Evolutionary conservation across 2,888 invertebrate genomes (phyloP).

Genomic region (Parnassius smintheus): DNA sequence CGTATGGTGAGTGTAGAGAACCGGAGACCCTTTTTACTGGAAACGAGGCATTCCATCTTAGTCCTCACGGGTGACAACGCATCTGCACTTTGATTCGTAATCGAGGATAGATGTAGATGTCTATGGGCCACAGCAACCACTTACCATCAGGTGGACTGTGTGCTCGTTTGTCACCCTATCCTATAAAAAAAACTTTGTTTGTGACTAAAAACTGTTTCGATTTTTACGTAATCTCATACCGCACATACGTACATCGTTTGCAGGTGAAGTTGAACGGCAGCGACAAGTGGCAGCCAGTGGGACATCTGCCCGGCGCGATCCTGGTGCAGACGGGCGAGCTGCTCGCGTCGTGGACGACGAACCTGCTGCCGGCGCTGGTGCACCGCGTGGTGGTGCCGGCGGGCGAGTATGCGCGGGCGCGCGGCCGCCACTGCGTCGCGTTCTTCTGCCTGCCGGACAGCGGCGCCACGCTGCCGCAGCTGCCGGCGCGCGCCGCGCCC

Average conservation of each 20-base stretch:
- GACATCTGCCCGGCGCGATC: constrained; percentile 88
- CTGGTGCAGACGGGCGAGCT: constrained; percentile 88
- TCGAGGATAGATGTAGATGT: no score
- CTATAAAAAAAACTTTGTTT: no score
- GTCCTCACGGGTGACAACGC: no score
- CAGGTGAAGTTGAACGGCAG: constrained; percentile 83
- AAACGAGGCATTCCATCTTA: no score
- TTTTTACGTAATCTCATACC: no score
- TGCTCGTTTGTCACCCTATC: no score
- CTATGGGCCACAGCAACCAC: no score
- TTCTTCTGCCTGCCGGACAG: constrained; percentile 89
- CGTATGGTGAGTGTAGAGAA: no score
- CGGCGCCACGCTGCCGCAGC: constrained; percentile 71
- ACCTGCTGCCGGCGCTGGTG: constrained; percentile 85
- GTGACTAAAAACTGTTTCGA: no score
- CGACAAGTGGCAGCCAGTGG: constrained; percentile 87
- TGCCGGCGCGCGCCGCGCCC: constrained; percentile 66
- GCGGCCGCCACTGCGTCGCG: constrained; percentile 87
- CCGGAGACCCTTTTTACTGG: no score
- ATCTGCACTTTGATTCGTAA: no score
- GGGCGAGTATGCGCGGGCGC: constrained; percentile 81
- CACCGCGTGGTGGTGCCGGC: constrained; percentile 88
- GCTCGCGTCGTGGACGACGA: constrained; percentile 87
- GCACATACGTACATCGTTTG: constrained; percentile 28
- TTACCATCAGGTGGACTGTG: no score